These are phyloP conservation scores for Venusia cambrica DNA, from an alignment of 2,888 invertebrate genomes.

Conservation along the genomic window DNA sequence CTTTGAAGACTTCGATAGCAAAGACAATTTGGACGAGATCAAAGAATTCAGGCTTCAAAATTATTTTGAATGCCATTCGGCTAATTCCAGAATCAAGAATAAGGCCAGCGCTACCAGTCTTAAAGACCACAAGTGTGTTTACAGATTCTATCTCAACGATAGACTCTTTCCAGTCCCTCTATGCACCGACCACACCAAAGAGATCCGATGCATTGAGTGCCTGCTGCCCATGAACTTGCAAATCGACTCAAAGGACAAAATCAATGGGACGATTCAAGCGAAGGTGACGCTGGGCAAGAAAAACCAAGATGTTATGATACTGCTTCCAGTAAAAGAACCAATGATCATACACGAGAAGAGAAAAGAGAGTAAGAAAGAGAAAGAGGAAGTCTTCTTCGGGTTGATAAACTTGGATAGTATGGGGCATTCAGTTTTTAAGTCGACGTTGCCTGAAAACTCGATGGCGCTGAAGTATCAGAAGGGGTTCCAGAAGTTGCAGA, in stretches of 20 bases:
- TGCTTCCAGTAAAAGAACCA: conserved; percentile 60
- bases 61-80: conserved; percentile 83
- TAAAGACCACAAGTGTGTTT: conserved; percentile 71
- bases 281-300: conserved; percentile 56
- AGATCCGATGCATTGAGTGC: conserved; percentile 74
- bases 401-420: conserved; percentile 53
- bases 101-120: conserved; percentile 43
- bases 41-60: conserved; percentile 78
- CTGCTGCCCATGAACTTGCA: conserved; percentile 56
- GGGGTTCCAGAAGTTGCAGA: conserved; percentile 51
- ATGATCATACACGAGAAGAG: conserved; percentile 49
- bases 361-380: conserved; percentile 28
- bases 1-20: conserved; percentile 35
- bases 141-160: conserved; percentile 80
- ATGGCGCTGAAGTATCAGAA: conserved; percentile 68
- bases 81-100: conserved; percentile 51
- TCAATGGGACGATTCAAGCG: conserved; percentile 69
- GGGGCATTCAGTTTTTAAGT: conserved; percentile 57
- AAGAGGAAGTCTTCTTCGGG: conserved; percentile 61
- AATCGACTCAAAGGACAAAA: conserved; percentile 27
- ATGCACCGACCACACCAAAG: conserved; percentile 62
- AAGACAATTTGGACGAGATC: conserved; percentile 40
- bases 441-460: conserved; percentile 52
- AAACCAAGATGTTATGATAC: conserved; percentile 53
- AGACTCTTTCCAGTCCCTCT: conserved; percentile 78